phyloP scores from a whole-genome alignment of 2,113 vertebrate species.

The Neopipo cinnamomea region DNA sequence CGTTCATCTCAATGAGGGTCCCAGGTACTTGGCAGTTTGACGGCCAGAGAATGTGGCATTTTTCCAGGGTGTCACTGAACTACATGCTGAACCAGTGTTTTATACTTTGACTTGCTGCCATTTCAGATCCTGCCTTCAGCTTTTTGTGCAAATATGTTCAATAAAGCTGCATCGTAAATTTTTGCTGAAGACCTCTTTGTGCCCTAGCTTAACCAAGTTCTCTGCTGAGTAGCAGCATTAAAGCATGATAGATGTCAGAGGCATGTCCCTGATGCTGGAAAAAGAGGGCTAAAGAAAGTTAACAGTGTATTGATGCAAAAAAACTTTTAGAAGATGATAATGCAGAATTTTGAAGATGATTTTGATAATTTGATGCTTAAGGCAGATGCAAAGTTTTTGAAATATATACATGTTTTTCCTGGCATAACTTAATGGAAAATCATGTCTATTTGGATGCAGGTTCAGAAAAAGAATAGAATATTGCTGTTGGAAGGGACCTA shows the following conservation, averaged over 20 bases:
- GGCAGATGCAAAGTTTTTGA: background rate
- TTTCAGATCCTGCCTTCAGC: constrained; percentile 7
- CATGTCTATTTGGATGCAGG: background rate
- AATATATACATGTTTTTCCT: background rate
- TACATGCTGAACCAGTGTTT: constrained; percentile 33
- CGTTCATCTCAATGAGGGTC: constrained; percentile 27
- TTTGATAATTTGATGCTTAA: background rate
- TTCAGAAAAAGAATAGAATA: background rate
- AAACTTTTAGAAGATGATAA: background rate
- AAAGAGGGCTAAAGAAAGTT: background rate
- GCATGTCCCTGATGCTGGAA: background rate
- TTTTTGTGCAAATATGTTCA: background rate
- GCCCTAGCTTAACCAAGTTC: background rate
- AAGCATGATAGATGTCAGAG: background rate
- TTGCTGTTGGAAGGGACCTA: background rate
- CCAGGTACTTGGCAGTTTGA: constrained; percentile 9
- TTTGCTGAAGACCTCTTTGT: background rate
- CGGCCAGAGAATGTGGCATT: background rate
- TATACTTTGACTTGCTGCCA: constrained; percentile 26
- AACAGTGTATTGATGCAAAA: background rate
- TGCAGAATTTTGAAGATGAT: background rate
- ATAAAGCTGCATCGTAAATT: background rate
- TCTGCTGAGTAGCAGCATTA: background rate
- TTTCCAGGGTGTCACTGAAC: constrained; percentile 11
- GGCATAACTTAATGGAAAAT: background rate